A percentile compares a stretch with the other conserved stretches of the same genome.
Conservation (phyloP, 2,888 invertebrate genomes). For the Amphipyra tragopoginis region DNA sequence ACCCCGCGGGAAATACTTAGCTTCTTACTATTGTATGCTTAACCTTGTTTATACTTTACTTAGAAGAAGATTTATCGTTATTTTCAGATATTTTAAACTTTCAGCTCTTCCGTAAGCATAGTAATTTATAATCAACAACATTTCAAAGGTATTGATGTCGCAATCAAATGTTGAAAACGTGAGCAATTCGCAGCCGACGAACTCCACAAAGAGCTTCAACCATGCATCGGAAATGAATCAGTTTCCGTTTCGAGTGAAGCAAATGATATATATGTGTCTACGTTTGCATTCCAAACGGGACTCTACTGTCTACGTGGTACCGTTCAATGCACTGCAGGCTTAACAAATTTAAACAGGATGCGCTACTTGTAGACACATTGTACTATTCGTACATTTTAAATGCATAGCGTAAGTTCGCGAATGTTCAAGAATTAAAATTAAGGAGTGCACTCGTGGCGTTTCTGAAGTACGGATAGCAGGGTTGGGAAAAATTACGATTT, state of each 20-base stretch:
- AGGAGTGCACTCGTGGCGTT: conserved; percentile 62
- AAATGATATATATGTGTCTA: conserved; percentile 82
- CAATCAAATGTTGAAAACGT: conserved; percentile 88
- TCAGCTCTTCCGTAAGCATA: conserved; percentile 12
- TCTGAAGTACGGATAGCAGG: conserved; percentile 51
- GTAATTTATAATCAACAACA: conserved; percentile 63
- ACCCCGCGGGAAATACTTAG: conserved; percentile 57
- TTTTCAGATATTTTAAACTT: conserved; percentile 7
- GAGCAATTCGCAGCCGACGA: conserved; percentile 85
- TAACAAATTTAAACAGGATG: conserved; percentile 71
- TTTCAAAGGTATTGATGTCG: conserved; percentile 81
- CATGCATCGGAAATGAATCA: conserved; percentile 90
- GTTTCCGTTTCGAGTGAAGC: conserved; percentile 85
- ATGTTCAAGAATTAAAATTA: conserved; percentile 70
- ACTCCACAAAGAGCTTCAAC: conserved; percentile 88
- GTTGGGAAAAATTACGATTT: too few species aligned
- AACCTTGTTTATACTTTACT: conserved; percentile 26
- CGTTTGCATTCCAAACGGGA: conserved; percentile 71
- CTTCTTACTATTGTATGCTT: conserved; percentile 42
- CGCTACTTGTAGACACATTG: conserved; percentile 72
- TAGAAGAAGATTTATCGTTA: conserved; percentile 7
- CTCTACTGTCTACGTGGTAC: conserved; percentile 68
- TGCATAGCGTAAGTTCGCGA: conserved; percentile 70
- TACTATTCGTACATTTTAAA: conserved; percentile 76
- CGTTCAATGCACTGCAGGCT: conserved; percentile 65